Base-by-base conservation (phyloP, 1,140 invertebrate species). In the Planococcus citri region DNA sequence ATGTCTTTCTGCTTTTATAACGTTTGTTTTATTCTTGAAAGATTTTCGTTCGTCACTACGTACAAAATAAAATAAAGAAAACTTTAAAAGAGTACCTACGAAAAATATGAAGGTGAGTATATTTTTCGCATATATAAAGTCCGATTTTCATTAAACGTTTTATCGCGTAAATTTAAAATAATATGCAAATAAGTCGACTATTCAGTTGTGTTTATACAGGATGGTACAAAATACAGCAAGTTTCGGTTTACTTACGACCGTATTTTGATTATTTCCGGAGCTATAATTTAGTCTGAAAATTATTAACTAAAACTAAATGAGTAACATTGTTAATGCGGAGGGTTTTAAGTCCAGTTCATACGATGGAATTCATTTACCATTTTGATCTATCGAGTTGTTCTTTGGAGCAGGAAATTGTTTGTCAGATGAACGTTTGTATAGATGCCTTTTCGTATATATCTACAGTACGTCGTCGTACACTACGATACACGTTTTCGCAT, bases 221-320 rank as follows among this genome's bases (percentile, higher is more conserved):
- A 51, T 51, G 41, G 41, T 51, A 51, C 41, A 51, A 51, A 51
- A 51, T 51, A 51, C 41, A 51, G 41, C 41, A 51, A 51, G 41
- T 51, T 51, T 51, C 41, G 41, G 41, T 51, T 51, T 51, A 51
- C 41, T 51, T 51, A 51, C 41, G 41, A 51, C 41, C 41, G 41
- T 51, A 51, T 51, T 51, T 51, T 51, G 41, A 51, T 51, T 51
- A 51, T 51, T 51, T 51, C 41, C 41, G 41, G 41, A 51, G 41
- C 41, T 51, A 51, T 51, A 51, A 51, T 51, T 51, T 51, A 51
- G 41, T 51, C 41, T 51, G 41, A 20, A 51, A 51, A 51, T 51
- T 51, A 51, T 51, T 51, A 51, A 51, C 41, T 51, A 51, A 51
- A 51, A 51, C 41, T 51, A 51, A 51, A 51, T 51, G 41, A 51